Evolutionary conservation across 2,888 invertebrate species (phyloP), one percentile per base, ranked within the genome.

Genomic region (Parelbella ahira): DNA sequence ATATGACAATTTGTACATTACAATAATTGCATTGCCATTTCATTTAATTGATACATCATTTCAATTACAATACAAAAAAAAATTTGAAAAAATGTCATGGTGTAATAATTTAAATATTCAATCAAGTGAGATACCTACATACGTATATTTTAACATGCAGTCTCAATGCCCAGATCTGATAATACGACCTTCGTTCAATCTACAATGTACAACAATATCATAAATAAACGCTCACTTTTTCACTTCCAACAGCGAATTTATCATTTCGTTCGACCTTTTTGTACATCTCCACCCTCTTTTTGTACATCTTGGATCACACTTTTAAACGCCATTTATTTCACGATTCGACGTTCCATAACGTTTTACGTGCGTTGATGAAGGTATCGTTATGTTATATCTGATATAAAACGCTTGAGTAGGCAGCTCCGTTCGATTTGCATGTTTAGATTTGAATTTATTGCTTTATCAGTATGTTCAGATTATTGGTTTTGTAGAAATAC

Each of bases 231-330:
- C 75, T 69, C 71, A 79, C 74, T 84, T 83, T 80, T 82, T 83
- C 74, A 78, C 68, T 63, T 71, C 69, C 68, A 71, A 67, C 53
- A 64, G 69, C 75, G 69, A 75, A 81, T 86, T 82, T 82, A 86
- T 86, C 82, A 84, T 84, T 83, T 82, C 68, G 69, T 69, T 65
- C 60, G 62, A 67, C 60, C 71, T 82, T 81, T 81, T 75, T 72
- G 2, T 15, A 66, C 64, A 59, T 68, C 61, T 69, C 61, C 64
- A 60, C 67, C 69, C 63, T 65, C 63, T 70, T 78, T 80, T 78
- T 79, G 75, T 79, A 78, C 81, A 79, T 81, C 82, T 84, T 76
- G 74, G 71, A 82, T 84, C 81, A 82, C 83, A 81, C 82, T 79
- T 84, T 81, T 79, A 73, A 82, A 78, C 69, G 72, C 70, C 79